phyloP scores from a whole-genome alignment of 2,797 vertebrate genomes.

The Argya squamiceps region DNA sequence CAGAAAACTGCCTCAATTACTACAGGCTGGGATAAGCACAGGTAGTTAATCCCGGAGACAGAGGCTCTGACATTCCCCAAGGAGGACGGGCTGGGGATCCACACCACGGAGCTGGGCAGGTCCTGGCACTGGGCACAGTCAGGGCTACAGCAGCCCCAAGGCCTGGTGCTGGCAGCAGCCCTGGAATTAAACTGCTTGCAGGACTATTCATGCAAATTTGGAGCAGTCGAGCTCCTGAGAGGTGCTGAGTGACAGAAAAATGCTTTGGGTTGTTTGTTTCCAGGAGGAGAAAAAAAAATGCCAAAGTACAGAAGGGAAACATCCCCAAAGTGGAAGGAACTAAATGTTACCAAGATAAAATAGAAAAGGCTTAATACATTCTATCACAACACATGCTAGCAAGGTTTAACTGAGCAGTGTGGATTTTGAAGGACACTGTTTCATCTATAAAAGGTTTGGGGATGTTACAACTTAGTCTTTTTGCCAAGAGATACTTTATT shows the following conservation, averaged over 20 bases:
- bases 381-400: not conserved
- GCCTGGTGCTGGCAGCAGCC: not conserved
- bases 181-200: not conserved
- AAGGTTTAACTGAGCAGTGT: not conserved
- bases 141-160: accelerated
- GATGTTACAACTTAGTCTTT: not conserved
- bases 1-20: not conserved
- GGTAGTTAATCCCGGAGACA: not conserved
- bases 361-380: not conserved
- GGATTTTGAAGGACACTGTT: not conserved
- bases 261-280: not conserved
- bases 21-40: not conserved
- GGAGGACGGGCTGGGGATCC: not conserved
- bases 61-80: not conserved
- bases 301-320: not conserved
- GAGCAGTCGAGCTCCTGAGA: not conserved
- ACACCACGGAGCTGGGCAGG: not conserved
- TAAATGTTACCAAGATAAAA: not conserved
- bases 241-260: not conserved
- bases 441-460: not conserved
- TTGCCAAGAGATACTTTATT: not conserved
- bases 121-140: accelerated
- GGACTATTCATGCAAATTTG: not conserved
- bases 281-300: not conserved
- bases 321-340: not conserved